Evolutionary conservation across 2,888 invertebrate genomes (phyloP).

Genomic region (Taphrorychus bicolor): DNA sequence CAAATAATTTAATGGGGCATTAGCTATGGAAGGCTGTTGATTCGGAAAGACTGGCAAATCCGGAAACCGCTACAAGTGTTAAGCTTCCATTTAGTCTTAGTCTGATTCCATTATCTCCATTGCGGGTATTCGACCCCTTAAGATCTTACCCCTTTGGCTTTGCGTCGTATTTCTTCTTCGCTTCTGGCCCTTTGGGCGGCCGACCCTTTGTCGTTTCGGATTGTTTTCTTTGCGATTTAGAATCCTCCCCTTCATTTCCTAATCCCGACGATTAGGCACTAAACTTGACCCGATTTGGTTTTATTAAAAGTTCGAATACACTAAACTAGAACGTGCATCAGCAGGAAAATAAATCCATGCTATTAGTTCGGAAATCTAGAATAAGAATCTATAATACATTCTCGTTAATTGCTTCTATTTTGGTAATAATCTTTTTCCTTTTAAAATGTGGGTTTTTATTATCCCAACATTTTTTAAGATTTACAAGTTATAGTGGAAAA

Average conservation of each 20-base stretch:
- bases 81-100: slow-evolving; percentile 61
- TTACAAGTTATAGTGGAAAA: too few relatives aligned
- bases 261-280: slow-evolving; percentile 41
- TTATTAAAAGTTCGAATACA: too few relatives aligned
- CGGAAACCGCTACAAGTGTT: slow-evolving; percentile 61
- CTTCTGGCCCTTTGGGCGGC: slow-evolving; percentile 22
- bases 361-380: too few relatives aligned
- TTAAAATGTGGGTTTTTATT: too few relatives aligned
- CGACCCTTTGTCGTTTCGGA: slow-evolving; percentile 15
- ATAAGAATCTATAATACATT: too few relatives aligned
- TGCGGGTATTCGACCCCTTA: slow-evolving; percentile 49
- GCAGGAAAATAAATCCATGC: too few relatives aligned
- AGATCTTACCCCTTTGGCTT: slow-evolving; percentile 55
- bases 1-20: slow-evolving; percentile 58
- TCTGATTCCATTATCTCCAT: slow-evolving; percentile 60
- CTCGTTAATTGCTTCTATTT: too few relatives aligned
- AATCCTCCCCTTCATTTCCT: slow-evolving; percentile 15
- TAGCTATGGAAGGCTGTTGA: slow-evolving; percentile 49
- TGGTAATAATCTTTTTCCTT: too few relatives aligned
- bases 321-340: too few relatives aligned
- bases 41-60: slow-evolving; percentile 54
- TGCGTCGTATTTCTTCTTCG: slow-evolving; percentile 42
- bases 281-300: slow-evolving; percentile 24
- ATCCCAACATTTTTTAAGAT: too few relatives aligned
- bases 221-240: slow-evolving; percentile 39